These are phyloP conservation scores for Ptychodera flava DNA, from an alignment of 35 echinoderm and acorn worm genomes.

Conservation along the genomic window DNA sequence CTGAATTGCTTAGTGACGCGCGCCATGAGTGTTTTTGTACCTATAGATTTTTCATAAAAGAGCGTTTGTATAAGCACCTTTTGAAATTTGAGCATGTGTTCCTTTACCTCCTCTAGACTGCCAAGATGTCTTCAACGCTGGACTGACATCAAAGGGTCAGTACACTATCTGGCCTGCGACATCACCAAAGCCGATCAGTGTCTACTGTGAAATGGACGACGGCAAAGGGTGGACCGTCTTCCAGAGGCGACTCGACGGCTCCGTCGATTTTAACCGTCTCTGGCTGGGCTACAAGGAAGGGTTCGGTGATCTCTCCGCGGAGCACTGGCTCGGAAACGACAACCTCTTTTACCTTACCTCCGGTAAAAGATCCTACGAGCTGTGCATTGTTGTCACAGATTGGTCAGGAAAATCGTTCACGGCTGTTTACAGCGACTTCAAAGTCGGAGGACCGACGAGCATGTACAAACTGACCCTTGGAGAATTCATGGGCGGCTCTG, in stretches of 20 bases:
- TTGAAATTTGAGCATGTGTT: too few relatives aligned
- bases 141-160: neutral
- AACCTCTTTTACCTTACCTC: slow-evolving; percentile 14
- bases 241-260: slow-evolving; percentile 34
- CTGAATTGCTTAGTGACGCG: too few relatives aligned
- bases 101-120: neutral
- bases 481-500: neutral
- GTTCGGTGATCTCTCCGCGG: slow-evolving; percentile 19
- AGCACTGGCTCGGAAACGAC: slow-evolving; percentile 42
- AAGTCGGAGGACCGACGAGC: neutral
- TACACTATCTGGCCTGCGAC: neutral
- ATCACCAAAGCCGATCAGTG: neutral
- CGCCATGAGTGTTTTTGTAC: too few relatives aligned
- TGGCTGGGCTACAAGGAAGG: slow-evolving; percentile 30
- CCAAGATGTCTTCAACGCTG: neutral
- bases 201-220: neutral
- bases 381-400: neutral
- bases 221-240: slow-evolving; percentile 35
- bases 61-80: too few relatives aligned
- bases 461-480: neutral
- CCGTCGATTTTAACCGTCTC: slow-evolving; percentile 24
- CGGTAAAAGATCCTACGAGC: neutral
- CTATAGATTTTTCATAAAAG: too few relatives aligned
- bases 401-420: neutral
- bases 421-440: neutral